phyloP scores from a whole-genome alignment of 2,113 vertebrate species.

The Saccopteryx bilineata region DNA sequence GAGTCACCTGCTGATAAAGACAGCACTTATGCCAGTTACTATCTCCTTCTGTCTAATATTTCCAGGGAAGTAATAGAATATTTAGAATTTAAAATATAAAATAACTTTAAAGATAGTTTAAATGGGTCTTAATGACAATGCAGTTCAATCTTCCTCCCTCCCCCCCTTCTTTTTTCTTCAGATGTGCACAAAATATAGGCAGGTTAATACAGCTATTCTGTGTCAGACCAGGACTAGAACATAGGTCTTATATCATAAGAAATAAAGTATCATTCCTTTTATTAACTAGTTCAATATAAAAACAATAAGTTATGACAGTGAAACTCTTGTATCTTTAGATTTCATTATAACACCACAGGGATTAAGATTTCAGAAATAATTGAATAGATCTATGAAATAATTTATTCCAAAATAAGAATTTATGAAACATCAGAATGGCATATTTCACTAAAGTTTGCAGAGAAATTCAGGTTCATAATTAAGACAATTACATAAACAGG shows the following conservation, averaged over 20 bases:
- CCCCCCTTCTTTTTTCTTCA: rapidly evolving
- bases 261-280: not conserved
- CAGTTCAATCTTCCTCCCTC: not conserved
- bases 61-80: not conserved
- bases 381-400: not conserved
- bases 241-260: not conserved
- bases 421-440: not conserved
- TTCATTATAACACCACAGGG: not conserved
- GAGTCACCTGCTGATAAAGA: not conserved
- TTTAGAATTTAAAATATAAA: not conserved
- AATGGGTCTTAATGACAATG: not conserved
- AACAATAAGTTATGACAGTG: not conserved
- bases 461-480: not conserved
- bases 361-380: slow-evolving; percentile 8
- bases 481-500: not conserved
- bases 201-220: not conserved
- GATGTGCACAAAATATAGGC: not conserved
- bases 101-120: not conserved
- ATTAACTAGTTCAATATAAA: not conserved
- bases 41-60: not conserved
- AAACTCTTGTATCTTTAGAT: not conserved
- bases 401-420: not conserved
- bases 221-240: not conserved
- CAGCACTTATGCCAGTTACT: not conserved
- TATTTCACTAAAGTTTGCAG: not conserved